Percentiles rank a stretch among this genome's conserved stretches.
These are phyloP conservation scores for Polypterus bichir DNA, from an alignment of 2,113 vertebrate genomes.

Conservation along the genomic window DNA sequence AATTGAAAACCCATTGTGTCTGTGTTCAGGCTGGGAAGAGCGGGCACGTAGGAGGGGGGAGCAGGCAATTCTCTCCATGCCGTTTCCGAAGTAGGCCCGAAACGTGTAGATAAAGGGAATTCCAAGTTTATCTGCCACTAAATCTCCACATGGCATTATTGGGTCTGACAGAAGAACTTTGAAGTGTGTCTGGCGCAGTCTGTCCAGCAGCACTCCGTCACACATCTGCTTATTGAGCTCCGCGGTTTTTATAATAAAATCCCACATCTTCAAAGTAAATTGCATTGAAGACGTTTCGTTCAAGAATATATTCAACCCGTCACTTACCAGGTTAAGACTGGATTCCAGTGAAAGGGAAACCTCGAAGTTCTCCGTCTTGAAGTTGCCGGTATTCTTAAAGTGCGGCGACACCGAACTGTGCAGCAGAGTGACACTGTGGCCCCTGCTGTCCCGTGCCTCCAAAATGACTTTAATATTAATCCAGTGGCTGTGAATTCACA, in stretches of 20 bases:
- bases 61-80: constrained; percentile 36
- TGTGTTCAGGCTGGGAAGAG: constrained; percentile 36
- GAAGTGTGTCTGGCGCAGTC: constrained; percentile 32
- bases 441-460: too few species aligned
- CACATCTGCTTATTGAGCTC: constrained; percentile 14
- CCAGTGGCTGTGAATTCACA: too few species aligned
- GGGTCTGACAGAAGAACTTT: constrained; percentile 44
- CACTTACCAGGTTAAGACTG: constrained; percentile 20
- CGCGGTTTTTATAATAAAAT: constrained; percentile 7
- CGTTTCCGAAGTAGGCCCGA: constrained; percentile 29
- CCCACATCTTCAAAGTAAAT: constrained; percentile 31
- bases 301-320: constrained; percentile 38
- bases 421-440: constrained; percentile 7
- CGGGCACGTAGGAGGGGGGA: constrained; percentile 48
- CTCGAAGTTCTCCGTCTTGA: constrained; percentile 23
- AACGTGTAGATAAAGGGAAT: constrained; percentile 40
- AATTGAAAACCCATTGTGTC: constrained; percentile 51
- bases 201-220: constrained; percentile 39
- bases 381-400: constrained; percentile 24
- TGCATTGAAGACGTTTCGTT: constrained; percentile 44
- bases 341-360: constrained; percentile 30
- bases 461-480: too few species aligned
- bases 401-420: constrained; percentile 28
- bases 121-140: constrained; percentile 37
- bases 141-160: constrained; percentile 32